Evolutionary conservation across 1,140 invertebrate species (phyloP), one percentile per base, ranked within the genome.

Genomic region (Callitettix versicolor): DNA sequence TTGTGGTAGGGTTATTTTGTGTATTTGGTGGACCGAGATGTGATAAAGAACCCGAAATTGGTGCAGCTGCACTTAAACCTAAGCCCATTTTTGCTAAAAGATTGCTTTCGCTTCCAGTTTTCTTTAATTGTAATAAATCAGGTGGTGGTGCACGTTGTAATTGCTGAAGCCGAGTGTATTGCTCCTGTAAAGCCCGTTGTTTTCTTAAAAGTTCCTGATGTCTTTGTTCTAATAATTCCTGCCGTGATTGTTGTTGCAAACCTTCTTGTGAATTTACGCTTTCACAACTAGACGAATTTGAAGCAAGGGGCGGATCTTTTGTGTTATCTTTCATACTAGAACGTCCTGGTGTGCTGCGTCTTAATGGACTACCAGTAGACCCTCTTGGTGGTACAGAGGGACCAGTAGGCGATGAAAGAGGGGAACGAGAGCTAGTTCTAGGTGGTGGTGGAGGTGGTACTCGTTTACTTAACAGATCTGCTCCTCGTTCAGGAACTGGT

Each of bases 81-180:
- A 86, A 68, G 2, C 85, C 85, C 78, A 91, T 85, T 65, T 91
- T 91, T n/a, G 82, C 81, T 17, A 91, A 69, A 3, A 93, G 71
- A 67, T 92, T 92, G 20, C 86, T 87, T 66, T 92, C 89, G 61
- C 85, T 89, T n/a, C 88, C 88, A 0, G 87, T 90, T 65, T 91
- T 91, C 68, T 92, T 91, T 4, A 91, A 69, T 52, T 78, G 76
- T 58, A 78, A 76, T 40, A 79, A 76, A 14, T 79, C 76, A 17
- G 76, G 72, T 17, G 79, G 76, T 46, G 79, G 79, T 0, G 79
- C 77, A 41, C 88, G 78, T 63, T 90, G 88, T 20, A 92, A 76
- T 68, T 87, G 85, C 63, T 93, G 90, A 33, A 93, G 67, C 11
- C 89, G 75, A 0, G 85, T 84, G 68, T 91, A 94, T 62, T 94